Evolutionary conservation across 2,113 vertebrate genomes (phyloP).

Genomic region (Chionodraco myersi): DNA sequence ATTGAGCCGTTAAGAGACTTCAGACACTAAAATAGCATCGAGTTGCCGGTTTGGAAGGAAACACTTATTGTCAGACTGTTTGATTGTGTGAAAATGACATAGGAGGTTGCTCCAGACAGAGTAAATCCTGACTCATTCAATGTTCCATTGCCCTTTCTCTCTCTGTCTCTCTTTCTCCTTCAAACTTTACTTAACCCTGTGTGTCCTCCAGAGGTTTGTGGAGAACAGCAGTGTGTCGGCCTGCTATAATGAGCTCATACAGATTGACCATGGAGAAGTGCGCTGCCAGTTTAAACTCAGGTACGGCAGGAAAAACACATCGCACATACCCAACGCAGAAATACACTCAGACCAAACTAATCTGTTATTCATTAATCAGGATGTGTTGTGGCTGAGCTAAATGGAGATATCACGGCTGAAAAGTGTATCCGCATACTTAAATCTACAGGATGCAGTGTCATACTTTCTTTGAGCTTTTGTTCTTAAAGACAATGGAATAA

Average conservation of each 20-base stretch:
- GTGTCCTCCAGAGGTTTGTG: slow-evolving; percentile 88
- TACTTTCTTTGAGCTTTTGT: too few species aligned
- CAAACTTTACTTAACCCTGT: slow-evolving; percentile 43
- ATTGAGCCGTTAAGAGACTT: neutral
- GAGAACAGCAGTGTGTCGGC: slow-evolving; percentile 91
- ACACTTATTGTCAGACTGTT: slow-evolving; percentile 17
- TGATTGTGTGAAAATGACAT: slow-evolving; percentile 43
- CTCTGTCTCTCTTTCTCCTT: slow-evolving; percentile 19
- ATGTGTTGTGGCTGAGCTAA: too few species aligned
- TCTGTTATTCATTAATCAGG: too few species aligned
- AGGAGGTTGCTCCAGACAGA: slow-evolving; percentile 15
- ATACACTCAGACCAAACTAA: too few species aligned
- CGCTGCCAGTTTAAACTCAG: slow-evolving; percentile 95
- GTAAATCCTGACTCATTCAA: slow-evolving; percentile 44
- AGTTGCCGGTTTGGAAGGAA: slow-evolving; percentile 16
- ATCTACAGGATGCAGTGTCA: too few species aligned
- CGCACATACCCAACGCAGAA: too few species aligned
- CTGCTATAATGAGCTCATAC: slow-evolving; percentile 96
- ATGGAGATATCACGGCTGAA: too few species aligned
- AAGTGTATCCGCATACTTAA: too few species aligned
- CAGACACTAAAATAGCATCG: slow-evolving; percentile 6
- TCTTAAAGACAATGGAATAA: too few species aligned
- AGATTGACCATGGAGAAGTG: slow-evolving; percentile 94
- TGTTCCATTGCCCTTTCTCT: slow-evolving; percentile 21
- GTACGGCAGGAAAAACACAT: slow-evolving; percentile 75